These are phyloP conservation scores for Stigmatopora argus DNA, from an alignment of 2,113 vertebrate species.

Conservation along the genomic window DNA sequence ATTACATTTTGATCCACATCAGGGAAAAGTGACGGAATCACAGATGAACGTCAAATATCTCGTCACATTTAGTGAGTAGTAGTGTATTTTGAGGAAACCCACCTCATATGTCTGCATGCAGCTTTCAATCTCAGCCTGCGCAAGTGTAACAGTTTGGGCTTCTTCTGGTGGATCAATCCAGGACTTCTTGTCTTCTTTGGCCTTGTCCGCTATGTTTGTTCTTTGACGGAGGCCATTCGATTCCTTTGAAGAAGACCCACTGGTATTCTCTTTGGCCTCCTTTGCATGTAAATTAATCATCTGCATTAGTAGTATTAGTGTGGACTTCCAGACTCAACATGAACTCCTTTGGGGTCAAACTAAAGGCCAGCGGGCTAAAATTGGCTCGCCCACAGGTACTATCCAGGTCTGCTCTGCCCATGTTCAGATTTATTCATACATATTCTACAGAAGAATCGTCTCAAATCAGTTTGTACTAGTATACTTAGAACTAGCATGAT, in stretches of 20 bases:
- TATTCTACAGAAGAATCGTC: too few relatives aligned
- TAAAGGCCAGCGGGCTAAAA: too few relatives aligned
- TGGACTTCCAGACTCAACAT: not conserved
- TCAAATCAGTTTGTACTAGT: too few relatives aligned
- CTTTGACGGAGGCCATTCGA: constrained; percentile 44
- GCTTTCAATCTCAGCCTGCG: constrained; percentile 92
- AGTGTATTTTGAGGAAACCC: constrained; percentile 1
- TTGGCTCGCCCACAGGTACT: too few relatives aligned
- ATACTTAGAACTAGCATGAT: too few relatives aligned
- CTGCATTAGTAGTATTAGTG: not conserved
- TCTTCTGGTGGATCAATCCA: constrained; percentile 93
- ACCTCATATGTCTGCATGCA: constrained; percentile 96
- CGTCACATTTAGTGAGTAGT: not conserved
- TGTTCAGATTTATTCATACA: too few relatives aligned
- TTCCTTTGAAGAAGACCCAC: constrained; percentile 25
- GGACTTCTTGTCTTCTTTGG: constrained; percentile 73
- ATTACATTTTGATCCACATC: not conserved
- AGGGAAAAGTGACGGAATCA: not conserved
- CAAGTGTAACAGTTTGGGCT: constrained; percentile 71
- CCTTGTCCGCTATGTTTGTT: constrained; percentile 44
- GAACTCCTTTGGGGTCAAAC: too few relatives aligned
- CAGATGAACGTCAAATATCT: not conserved
- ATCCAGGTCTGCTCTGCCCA: too few relatives aligned
- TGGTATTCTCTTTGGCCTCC: constrained; percentile 41
- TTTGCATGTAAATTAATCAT: constrained; percentile 10